Base-by-base conservation (phyloP, 2,888 invertebrate species). In the Lydus trimaculatus region DNA sequence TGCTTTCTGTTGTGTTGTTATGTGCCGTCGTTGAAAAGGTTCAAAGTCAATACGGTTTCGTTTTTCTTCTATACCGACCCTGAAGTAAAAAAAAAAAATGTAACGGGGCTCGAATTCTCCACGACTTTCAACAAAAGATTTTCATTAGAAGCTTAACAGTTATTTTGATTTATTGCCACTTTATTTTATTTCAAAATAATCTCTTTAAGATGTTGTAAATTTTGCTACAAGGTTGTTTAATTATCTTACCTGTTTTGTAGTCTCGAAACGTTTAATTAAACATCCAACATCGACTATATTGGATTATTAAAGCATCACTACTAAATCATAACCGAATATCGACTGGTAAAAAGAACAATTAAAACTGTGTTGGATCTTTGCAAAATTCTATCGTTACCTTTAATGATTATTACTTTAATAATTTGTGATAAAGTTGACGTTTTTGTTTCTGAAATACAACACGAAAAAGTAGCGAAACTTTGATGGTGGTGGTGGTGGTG, bases 121-220 rank as follows among this genome's bases (percentile, higher is more conserved):
- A n/a, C n/a, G 13, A 36, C 13, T 4, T 36, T 36, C 13, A 17
- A n/a, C n/a, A n/a, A n/a, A n/a, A 20, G 17, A 36, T 20, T 60
- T 33, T 36, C 60, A 36, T 20, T 28, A 25, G 13, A 13, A 1
- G 36, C 33, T 60, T 33, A 60, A 33, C 60, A 20, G 28, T 60
- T 28, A 60, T 60, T 31, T 60, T 60, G 33, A 60, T 60, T n/a
- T 60, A 48, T 48, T 48, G 15, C 17, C 60, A 23, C 1, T 60
- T 31, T 60, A 60, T 60, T 60, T 60, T 33, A 17, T 31, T 17
- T 6, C 20, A 60, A 33, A 59, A 31, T 28, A 43, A 17, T 33
- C 59, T n/a, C 31, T 58, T 59, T 28, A 60, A 61, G 61, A 39
- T 36, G 61, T 25, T 61, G 61, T 61, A 61, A 61, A 61, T 61